Percentiles rank a stretch among this genome's conserved stretches.
These are phyloP conservation scores for Tyrannus savana DNA, from an alignment of 2,113 vertebrate species.

Conservation along the genomic window DNA sequence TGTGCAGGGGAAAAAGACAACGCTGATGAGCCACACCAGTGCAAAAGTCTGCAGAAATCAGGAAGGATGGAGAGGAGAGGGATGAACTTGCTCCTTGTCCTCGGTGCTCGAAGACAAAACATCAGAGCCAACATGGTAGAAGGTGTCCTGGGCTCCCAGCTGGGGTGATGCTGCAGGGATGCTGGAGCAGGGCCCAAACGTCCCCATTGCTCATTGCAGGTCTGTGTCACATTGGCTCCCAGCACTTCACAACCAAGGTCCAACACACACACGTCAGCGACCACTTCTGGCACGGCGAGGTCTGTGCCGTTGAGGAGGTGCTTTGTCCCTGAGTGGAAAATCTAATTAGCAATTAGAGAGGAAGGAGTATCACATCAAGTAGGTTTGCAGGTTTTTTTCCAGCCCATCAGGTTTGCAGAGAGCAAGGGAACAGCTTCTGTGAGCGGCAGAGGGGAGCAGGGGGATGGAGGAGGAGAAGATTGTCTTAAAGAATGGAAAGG, in stretches of 20 bases:
- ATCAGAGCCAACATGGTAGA: not conserved
- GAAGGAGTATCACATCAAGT: not conserved
- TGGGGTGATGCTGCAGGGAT: not conserved
- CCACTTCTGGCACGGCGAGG: fast-evolving
- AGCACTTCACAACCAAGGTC: not conserved
- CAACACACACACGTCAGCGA: fast-evolving
- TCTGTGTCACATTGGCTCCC: not conserved
- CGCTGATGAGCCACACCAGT: not conserved
- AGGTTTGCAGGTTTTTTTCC: not conserved
- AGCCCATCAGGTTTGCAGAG: not conserved
- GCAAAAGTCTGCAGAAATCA: not conserved
- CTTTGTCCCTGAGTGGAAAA: not conserved
- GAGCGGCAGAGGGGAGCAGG: fast-evolving
- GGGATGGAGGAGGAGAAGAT: not conserved
- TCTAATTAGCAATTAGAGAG: not conserved
- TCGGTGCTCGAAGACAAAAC: not conserved
- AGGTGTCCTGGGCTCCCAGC: not conserved
- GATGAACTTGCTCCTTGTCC: not conserved
- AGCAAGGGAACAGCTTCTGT: not conserved
- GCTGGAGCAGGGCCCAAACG: not conserved
- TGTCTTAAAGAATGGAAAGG: slow-evolving; percentile 55
- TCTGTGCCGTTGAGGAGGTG: not conserved
- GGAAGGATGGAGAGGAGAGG: not conserved
- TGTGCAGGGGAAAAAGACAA: not conserved
- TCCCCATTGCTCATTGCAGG: fast-evolving